These are phyloP conservation scores for Zoanthus solanderi DNA, from an alignment of 92 coral and sea anemone genomes.

Conservation along the genomic window DNA sequence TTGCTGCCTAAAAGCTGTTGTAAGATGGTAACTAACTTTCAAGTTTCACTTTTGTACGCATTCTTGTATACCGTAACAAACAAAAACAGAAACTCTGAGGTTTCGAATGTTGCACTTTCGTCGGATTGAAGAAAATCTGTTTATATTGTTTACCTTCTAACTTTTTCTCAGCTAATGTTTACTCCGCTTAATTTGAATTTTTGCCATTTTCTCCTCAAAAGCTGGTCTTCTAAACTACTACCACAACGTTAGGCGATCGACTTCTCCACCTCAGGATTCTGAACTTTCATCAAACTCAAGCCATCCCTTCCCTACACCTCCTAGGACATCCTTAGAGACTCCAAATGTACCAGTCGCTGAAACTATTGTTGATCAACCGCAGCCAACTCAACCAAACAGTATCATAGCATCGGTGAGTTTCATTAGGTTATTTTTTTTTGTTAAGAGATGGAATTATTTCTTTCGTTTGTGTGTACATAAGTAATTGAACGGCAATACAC, in stretches of 20 bases:
- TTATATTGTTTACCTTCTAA: too few relatives aligned
- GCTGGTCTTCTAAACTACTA: slow-evolving; percentile 31
- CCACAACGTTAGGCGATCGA: slow-evolving; percentile 20
- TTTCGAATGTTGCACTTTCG: too few relatives aligned
- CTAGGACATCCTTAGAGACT: not conserved
- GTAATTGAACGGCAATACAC: too few relatives aligned
- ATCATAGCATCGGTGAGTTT: not conserved
- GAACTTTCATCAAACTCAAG: not conserved
- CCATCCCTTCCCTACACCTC: slow-evolving; percentile 1
- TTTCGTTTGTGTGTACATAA: not conserved
- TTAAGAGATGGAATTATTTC: not conserved
- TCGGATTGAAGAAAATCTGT: too few relatives aligned
- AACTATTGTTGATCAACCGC: not conserved
- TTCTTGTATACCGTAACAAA: too few relatives aligned
- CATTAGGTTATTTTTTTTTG: not conserved
- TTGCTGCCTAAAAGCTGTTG: too few relatives aligned
- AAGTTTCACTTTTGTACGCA: too few relatives aligned
- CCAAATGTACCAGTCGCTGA: not conserved
- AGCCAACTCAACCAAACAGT: not conserved
- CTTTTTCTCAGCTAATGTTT: too few relatives aligned
- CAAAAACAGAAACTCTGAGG: too few relatives aligned
- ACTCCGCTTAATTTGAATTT: too few relatives aligned
- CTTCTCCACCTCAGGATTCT: not conserved
- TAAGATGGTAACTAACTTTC: too few relatives aligned
- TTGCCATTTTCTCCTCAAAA: not conserved